Conservation (phyloP, 2,888 invertebrate genomes). For the Tanypteryx hageni region DNA sequence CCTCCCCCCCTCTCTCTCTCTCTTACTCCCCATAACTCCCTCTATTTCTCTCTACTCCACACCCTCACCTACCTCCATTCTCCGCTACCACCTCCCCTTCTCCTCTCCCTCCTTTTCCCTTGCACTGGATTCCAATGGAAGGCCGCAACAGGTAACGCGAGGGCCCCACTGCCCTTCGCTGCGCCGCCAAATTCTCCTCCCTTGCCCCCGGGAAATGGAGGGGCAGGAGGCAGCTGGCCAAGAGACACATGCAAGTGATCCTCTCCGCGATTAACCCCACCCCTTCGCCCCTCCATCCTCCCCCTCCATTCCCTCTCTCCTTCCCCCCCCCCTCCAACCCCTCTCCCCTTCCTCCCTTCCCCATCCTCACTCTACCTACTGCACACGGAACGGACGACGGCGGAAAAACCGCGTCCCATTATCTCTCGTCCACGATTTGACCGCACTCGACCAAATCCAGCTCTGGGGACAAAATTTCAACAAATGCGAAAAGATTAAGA, state of each 20-base stretch:
- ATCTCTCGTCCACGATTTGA: not conserved
- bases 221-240: not conserved
- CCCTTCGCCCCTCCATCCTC: not conserved
- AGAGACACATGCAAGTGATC: constrained; percentile 14
- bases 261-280: not conserved
- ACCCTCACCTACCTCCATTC: constrained; percentile 9
- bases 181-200: too few relatives aligned
- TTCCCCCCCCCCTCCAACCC: not conserved
- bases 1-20: too few relatives aligned
- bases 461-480: not conserved
- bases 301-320: not conserved
- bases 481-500: constrained; percentile 16
- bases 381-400: not conserved
- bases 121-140: not conserved
- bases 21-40: not conserved
- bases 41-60: not conserved
- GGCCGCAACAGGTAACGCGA: not conserved
- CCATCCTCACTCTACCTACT: not conserved
- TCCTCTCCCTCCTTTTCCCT: not conserved
- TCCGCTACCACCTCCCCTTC: not conserved
- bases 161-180: too few relatives aligned
- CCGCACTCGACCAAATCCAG: not conserved
- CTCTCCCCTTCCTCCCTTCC: not conserved
- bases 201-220: too few relatives aligned
- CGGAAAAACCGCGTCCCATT: not conserved